These are phyloP conservation scores for Drosophila birchii DNA, from an alignment of 2,888 invertebrate genomes.

Conservation along the genomic window DNA sequence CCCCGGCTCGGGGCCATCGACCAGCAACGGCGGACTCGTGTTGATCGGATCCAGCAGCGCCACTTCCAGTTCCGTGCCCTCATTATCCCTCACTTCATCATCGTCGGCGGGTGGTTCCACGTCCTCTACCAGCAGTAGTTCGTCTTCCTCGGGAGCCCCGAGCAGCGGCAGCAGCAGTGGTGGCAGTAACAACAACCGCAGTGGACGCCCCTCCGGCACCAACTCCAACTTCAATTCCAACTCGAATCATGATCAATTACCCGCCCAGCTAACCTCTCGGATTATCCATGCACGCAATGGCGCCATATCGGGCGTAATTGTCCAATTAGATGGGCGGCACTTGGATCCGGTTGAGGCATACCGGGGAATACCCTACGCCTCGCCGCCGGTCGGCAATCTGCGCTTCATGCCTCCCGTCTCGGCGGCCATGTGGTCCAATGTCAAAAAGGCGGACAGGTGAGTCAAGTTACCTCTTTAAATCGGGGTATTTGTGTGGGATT, in stretches of 20 bases:
- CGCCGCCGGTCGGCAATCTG: slow-evolving; percentile 94
- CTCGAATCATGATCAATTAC: slow-evolving; percentile 83
- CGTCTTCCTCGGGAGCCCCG: slow-evolving; percentile 27
- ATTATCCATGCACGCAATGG: slow-evolving; percentile 95
- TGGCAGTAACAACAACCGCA: slow-evolving; percentile 41
- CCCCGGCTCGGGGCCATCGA: slow-evolving; percentile 44
- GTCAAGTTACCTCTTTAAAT: slow-evolving; percentile 43
- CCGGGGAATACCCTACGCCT: slow-evolving; percentile 97
- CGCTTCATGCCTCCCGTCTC: slow-evolving; percentile 98
- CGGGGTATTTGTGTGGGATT: not conserved
- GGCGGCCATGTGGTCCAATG: slow-evolving; percentile 95
- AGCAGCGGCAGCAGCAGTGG: slow-evolving; percentile 20
- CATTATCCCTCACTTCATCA: slow-evolving; percentile 72
- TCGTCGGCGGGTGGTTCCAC: slow-evolving; percentile 29
- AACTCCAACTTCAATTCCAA: slow-evolving; percentile 52
- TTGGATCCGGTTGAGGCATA: slow-evolving; percentile 96
- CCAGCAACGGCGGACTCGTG: slow-evolving; percentile 67
- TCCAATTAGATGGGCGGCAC: slow-evolving; percentile 91
- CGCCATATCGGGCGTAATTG: slow-evolving; percentile 93
- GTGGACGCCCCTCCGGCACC: slow-evolving; percentile 44
- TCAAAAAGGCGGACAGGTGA: slow-evolving; percentile 92
- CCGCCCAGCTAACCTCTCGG: slow-evolving; percentile 89
- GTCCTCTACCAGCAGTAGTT: slow-evolving; percentile 29
- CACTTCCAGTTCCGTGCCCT: slow-evolving; percentile 63
- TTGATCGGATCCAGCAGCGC: slow-evolving; percentile 70